These are phyloP conservation scores for Poecile montanus DNA, from an alignment of 2,797 vertebrate species.

Conservation along the genomic window DNA sequence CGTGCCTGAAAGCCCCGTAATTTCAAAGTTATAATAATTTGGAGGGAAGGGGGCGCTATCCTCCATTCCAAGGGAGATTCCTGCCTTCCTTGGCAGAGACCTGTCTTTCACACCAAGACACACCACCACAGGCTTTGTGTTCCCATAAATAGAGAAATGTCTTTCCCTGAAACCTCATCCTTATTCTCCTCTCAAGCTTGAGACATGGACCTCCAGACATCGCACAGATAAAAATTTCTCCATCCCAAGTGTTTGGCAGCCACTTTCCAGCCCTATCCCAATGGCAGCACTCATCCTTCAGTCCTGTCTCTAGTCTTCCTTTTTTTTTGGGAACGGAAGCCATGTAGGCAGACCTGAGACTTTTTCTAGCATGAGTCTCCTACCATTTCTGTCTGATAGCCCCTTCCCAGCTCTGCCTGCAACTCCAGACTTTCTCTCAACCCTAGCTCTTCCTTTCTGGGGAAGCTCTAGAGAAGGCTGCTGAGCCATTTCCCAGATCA, in stretches of 20 bases:
- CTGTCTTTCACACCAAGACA: neutral
- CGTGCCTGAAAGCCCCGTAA: neutral
- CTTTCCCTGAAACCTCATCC: neutral
- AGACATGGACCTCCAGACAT: neutral
- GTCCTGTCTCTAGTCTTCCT: neutral
- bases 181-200: neutral
- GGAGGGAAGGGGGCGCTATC: neutral
- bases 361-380: neutral
- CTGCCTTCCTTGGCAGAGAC: accelerated
- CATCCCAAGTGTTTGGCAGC: neutral
- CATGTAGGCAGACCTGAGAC: neutral
- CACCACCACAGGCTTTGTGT: neutral
- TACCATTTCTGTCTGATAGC: neutral
- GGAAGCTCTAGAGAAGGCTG: neutral
- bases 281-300: neutral
- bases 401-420: neutral
- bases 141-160: neutral
- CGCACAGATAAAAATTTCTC: neutral
- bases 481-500: neutral
- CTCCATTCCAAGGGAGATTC: accelerated
- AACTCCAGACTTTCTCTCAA: neutral
- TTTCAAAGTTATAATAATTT: accelerated
- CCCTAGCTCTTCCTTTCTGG: neutral
- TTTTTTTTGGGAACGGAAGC: neutral
- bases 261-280: neutral